Conservation (phyloP, 2,888 invertebrate genomes). For the Leptinotarsa rubiginosa region DNA sequence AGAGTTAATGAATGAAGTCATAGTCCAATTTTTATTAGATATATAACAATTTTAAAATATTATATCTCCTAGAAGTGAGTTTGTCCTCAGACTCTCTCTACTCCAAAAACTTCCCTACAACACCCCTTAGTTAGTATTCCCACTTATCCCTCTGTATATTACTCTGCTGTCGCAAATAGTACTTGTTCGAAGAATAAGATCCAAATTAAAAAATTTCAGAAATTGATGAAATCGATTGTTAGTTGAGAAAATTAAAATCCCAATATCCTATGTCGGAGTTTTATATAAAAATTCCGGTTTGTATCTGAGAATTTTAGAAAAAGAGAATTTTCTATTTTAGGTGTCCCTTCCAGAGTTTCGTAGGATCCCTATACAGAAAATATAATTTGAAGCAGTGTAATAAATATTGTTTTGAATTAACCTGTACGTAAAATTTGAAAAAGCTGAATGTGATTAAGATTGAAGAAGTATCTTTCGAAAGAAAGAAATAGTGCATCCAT, state of each 20-base stretch:
- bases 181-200: background rate
- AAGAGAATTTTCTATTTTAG: background rate
- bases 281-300: background rate
- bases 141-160: background rate
- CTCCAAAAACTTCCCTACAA: constrained; percentile 5
- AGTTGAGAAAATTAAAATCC: background rate
- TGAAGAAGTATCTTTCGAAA: background rate
- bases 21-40: background rate
- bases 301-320: background rate
- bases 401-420: background rate
- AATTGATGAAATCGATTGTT: background rate
- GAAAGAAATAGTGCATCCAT: background rate
- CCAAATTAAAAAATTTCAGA: background rate
- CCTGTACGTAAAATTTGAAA: background rate
- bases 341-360: background rate
- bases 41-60: background rate
- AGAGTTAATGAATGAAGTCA: background rate
- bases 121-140: background rate
- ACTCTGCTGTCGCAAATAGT: background rate
- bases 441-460: background rate
- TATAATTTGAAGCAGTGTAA: background rate
- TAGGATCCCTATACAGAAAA: background rate
- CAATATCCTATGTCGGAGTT: background rate
- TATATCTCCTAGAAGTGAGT: constrained; percentile 5
- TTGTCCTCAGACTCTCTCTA: background rate